Conservation (phyloP, 2,888 invertebrate genomes). For the Epinotia bilunana region DNA sequence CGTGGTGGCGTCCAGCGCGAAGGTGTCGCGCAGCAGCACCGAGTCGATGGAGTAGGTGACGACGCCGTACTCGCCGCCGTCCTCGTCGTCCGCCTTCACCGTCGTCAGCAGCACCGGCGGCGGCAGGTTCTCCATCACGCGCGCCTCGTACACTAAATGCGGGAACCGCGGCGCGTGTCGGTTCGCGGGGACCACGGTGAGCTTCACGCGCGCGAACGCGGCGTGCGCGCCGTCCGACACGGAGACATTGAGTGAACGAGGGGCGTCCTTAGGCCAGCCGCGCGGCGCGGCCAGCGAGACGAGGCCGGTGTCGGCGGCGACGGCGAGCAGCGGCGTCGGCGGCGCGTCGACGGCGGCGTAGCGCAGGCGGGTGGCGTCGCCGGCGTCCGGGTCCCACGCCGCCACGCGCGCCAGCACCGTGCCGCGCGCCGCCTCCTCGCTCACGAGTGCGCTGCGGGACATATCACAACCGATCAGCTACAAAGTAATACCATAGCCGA, state of each 20-base stretch:
- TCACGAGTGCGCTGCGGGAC: conserved; percentile 86
- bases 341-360: conserved; percentile 89
- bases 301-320: conserved; percentile 74
- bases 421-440: conserved; percentile 92
- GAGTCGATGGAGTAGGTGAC: conserved; percentile 92
- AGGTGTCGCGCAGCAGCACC: conserved; percentile 88
- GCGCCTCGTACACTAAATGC: conserved; percentile 90
- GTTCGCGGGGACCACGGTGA: conserved; percentile 91
- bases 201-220: conserved; percentile 92
- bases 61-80: conserved; percentile 90
- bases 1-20: conserved; percentile 88
- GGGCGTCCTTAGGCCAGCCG: conserved; percentile 86
- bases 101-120: conserved; percentile 90
- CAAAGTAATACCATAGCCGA: too few species aligned
- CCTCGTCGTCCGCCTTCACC: conserved; percentile 92
- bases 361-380: conserved; percentile 89
- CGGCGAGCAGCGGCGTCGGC: conserved; percentile 54
- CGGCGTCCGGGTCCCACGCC: conserved; percentile 94
- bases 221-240: conserved; percentile 98
- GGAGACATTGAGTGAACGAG: conserved; percentile 91
- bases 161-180: conserved; percentile 90
- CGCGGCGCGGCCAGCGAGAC: conserved; percentile 88
- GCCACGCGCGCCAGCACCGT: conserved; percentile 94
- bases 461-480: background rate
- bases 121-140: conserved; percentile 91